phyloP scores from a whole-genome alignment of 1,140 invertebrate species.

The Pseudomyrmex dendroicus region DNA sequence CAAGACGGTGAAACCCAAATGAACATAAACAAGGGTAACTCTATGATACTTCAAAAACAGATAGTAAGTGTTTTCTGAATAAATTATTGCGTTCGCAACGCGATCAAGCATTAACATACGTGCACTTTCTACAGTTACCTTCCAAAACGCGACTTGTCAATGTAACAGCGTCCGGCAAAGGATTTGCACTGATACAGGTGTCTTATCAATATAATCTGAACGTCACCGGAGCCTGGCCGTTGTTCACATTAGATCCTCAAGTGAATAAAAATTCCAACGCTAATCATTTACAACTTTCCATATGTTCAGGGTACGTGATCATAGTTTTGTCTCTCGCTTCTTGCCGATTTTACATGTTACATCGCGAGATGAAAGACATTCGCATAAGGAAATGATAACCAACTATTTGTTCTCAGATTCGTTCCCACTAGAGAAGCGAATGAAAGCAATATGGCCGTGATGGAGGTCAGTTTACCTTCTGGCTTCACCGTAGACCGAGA shows the following conservation, averaged over 20 bases:
- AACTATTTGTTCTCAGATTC: constrained; percentile 83
- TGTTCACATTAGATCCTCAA: constrained; percentile 95
- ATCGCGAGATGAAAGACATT: too few species aligned
- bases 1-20: constrained; percentile 87
- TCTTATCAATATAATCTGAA: constrained; percentile 94
- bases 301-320: constrained; percentile 90
- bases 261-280: constrained; percentile 93
- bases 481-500: constrained; percentile 94
- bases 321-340: background rate
- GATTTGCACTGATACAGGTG: constrained; percentile 94
- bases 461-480: constrained; percentile 94
- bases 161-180: constrained; percentile 91
- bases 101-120: constrained; percentile 32
- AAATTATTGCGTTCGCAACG: background rate
- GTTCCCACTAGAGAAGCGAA: constrained; percentile 86
- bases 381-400: background rate
- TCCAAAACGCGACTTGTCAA: constrained; percentile 86
- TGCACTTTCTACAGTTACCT: constrained; percentile 84
- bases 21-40: constrained; percentile 89
- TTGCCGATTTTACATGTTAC: background rate
- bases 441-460: constrained; percentile 95
- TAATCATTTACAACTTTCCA: constrained; percentile 93
- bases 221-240: constrained; percentile 94
- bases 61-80: constrained; percentile 82
- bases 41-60: constrained; percentile 91